These are phyloP conservation scores for Xanthorhoe spadicearia DNA, from an alignment of 2,888 invertebrate species.

Conservation along the genomic window DNA sequence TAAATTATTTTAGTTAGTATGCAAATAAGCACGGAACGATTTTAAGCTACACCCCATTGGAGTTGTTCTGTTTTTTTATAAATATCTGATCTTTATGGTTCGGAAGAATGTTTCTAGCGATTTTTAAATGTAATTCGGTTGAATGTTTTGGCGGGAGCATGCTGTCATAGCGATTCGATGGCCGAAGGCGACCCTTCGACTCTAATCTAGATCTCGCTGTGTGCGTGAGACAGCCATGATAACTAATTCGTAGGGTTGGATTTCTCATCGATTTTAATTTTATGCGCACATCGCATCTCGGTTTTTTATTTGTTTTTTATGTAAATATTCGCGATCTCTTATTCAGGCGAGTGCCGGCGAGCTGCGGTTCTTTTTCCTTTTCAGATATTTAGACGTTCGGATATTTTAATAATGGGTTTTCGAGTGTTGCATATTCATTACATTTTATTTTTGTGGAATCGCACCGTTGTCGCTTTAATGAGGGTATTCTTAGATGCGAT, in stretches of 20 bases:
- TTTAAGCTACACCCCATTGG: slow-evolving; percentile 82
- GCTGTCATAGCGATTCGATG: slow-evolving; percentile 36
- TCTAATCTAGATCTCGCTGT: slow-evolving; percentile 76
- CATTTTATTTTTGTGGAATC: slow-evolving; percentile 37
- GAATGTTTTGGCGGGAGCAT: slow-evolving; percentile 22
- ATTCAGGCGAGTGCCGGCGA: slow-evolving; percentile 75
- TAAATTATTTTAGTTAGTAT: slow-evolving; percentile 86
- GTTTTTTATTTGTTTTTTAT: slow-evolving; percentile 83
- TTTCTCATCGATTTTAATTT: slow-evolving; percentile 84
- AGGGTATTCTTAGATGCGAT: slow-evolving; percentile 42
- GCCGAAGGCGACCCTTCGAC: slow-evolving; percentile 61
- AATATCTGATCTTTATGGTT: slow-evolving; percentile 74
- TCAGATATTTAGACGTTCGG: slow-evolving; percentile 68
- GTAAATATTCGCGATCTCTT: slow-evolving; percentile 80
- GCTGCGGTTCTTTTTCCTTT: slow-evolving; percentile 70
- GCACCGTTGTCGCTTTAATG: slow-evolving; percentile 42
- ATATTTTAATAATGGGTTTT: slow-evolving; percentile 68
- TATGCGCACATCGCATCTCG: slow-evolving; percentile 83
- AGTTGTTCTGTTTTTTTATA: slow-evolving; percentile 62
- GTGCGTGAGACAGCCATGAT: slow-evolving; percentile 76
- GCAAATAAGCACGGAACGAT: slow-evolving; percentile 82
- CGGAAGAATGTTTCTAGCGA: slow-evolving; percentile 59
- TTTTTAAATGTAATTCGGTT: slow-evolving; percentile 47
- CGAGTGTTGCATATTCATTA: slow-evolving; percentile 58
- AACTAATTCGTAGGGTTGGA: slow-evolving; percentile 84